Base-by-base conservation (phyloP, 2,113 vertebrate genomes). In the Pleuronectes platessa region DNA sequence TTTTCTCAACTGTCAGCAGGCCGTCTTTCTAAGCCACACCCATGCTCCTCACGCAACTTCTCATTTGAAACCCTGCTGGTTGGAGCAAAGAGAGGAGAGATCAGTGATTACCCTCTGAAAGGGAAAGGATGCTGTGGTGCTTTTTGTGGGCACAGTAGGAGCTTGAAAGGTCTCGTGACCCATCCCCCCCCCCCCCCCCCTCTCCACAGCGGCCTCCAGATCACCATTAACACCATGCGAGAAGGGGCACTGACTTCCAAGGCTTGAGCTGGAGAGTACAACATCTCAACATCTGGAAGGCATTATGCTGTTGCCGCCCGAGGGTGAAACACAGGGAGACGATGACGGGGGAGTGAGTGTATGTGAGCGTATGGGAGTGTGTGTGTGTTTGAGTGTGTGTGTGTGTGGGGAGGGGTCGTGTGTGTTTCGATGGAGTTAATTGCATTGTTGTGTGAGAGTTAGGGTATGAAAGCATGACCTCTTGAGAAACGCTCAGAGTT, bases 271-370 rank as follows among this genome's bases (percentile, higher is more conserved):
- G 82, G 70, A 90, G 83, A 91, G 75, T 73, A 89, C 78, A 77
- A 75, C 90, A 91, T 93, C 83, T 82, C 62, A 71, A 89, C 93
- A 95, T 94, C 92, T 94, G 94, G 93, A 93, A 94, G 82, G 80
- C 84, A 95, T 95, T 93, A 94, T 2, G 64, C 84, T 86, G 82
- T 76, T 89, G 78, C 87, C 79, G 86, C 89, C 90, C 45, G 79
- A 65, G 91, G 89, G 84, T 90, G 75, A 90, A 89, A 86, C 79
- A 31, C 14, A 59, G 87, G 74, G 80, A 86, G 77, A 61, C 11
- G 23, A 71, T 83, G 81, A 89, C 17, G 56, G 66, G 72, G 74
- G 82, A 69, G 81, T 71, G 69, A 51, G 67, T 76, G 49, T 74
- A 82, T 60, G 40, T 81, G 47, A n/a, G n/a, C 37, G 60, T 26